Evolutionary conservation across 2,888 invertebrate species (phyloP).

Genomic region (Melanargia galathea): DNA sequence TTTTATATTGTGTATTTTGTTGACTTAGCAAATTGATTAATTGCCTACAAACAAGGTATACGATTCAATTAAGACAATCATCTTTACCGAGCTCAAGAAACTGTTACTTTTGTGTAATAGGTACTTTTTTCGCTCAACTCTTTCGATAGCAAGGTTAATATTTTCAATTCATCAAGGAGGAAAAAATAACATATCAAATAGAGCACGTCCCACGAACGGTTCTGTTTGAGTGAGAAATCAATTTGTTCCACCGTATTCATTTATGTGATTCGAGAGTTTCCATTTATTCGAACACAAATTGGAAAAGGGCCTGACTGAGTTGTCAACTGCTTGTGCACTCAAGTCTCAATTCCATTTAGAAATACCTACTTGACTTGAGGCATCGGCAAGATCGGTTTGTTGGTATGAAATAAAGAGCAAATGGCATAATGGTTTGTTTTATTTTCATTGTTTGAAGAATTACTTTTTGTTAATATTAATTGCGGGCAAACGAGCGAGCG

Average conservation of each 20-base stretch:
- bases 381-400: constrained; percentile 23
- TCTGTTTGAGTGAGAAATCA: constrained; percentile 79
- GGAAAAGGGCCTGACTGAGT: constrained; percentile 75
- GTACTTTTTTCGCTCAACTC: background rate
- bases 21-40: too few relatives aligned
- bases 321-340: constrained; percentile 77
- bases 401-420: background rate
- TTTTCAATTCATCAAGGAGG: constrained; percentile 22
- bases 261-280: constrained; percentile 75
- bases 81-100: too few relatives aligned
- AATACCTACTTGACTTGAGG: constrained; percentile 32
- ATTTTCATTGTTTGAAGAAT: background rate
- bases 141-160: background rate
- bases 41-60: too few relatives aligned
- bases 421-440: background rate
- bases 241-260: constrained; percentile 79
- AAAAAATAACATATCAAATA: constrained; percentile 29
- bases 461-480: too few relatives aligned
- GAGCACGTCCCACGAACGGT: constrained; percentile 58
- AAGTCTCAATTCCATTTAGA: constrained; percentile 61
- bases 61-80: too few relatives aligned
- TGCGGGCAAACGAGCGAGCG: too few relatives aligned
- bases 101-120: background rate
- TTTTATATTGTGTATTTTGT: too few relatives aligned
- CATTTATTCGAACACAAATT: constrained; percentile 79